Base-by-base conservation (phyloP, 2,797 vertebrate genomes). In the Sebastes glaucus region DNA sequence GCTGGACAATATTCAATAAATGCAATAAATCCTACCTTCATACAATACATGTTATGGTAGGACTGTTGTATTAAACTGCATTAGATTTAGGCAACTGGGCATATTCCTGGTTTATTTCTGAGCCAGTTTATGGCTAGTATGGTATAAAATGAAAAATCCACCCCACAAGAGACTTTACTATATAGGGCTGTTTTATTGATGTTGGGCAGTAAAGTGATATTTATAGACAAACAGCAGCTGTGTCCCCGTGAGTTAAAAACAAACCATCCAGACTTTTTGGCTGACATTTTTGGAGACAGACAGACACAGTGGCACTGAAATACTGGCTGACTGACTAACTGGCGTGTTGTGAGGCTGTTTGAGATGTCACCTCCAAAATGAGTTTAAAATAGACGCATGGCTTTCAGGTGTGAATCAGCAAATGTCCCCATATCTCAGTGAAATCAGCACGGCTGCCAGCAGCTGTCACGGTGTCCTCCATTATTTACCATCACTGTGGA, bases 181-280 rank as follows among this genome's bases (percentile, higher is more conserved):
- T 30, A 22, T 46, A 46, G 42, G 53, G 28, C 53, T 52, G 1
- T 56, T 65, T 68, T 8, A n/a, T 28, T 78, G 56, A 35, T 49
- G 33, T 14, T 53, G 7, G 32, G 30, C 28, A 49, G 74, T 85
- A 69, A 86, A 35, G 46, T 20, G 7, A 27, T 75, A 71, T 77
- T 81, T 71, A 74, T 76, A 77, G 80, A 53, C 30, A 18, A 77
- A 55, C 64, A 52, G 14, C 69, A 80, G 73, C 55, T 63, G 74
- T 64, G 67, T 49, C 57, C 13, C 35, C 13, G 25, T 32, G 16
- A 63, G 52, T 74, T 74, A 59, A 80, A 84, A 78, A 73, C 38
- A 67, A 46, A 64, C 23, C 28, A 57, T 66, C 23, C 52, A 49
- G 52, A 53, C 71, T 9, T 75, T 64, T 64, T 46, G 25, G 30